Evolutionary conservation across 1,140 invertebrate genomes (phyloP), one percentile per base, ranked within the genome.

Genomic region (Euura lappo): DNA sequence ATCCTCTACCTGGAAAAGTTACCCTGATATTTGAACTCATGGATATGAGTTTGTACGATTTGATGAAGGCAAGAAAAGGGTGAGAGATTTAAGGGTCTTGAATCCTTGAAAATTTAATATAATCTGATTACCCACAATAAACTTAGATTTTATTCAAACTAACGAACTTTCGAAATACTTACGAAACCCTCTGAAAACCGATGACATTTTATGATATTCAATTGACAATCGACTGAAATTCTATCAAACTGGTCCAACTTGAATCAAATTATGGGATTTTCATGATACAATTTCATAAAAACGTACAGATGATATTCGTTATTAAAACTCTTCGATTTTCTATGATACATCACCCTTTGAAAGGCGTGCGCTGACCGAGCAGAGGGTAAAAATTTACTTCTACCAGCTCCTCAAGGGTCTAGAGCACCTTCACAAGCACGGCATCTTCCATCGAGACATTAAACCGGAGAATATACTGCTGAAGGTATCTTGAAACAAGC

Each of bases 381-480:
- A 71, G 3, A 78, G 78, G 68, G 84, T 86, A 0, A 88, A 86
- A 76, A 74, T 79, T 45, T 89, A 86, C 79, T 84, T 92, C 76
- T 91, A 90, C 81, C 92, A 93, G 79, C 76, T 91, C n/a, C 78
- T 91, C 4, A 86, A 87, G 79, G 90, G 89, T 8, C 71, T 91
- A 4, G 84, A 88, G 45, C 89, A 90, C 79, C 81, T 92, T 43
- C 90, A 93, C 74, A 89, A 86, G 79, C 83, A 91, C 84, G 91
- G 91, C 4, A 88, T 93, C 47, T 93, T 93, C 81, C 92, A 93
- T 84, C 80, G 92, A 64, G 92, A 93, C 81, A 90, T 93, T 5
- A 93, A 93, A 83, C 93, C 93, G 10, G 93, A 93, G 85, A 93
- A 93, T 83, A 91, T 93, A 76, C 81, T 93, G 71, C 79, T 92